These are phyloP conservation scores for Clangula hyemalis DNA, from an alignment of 2,797 vertebrate genomes.

Conservation along the genomic window DNA sequence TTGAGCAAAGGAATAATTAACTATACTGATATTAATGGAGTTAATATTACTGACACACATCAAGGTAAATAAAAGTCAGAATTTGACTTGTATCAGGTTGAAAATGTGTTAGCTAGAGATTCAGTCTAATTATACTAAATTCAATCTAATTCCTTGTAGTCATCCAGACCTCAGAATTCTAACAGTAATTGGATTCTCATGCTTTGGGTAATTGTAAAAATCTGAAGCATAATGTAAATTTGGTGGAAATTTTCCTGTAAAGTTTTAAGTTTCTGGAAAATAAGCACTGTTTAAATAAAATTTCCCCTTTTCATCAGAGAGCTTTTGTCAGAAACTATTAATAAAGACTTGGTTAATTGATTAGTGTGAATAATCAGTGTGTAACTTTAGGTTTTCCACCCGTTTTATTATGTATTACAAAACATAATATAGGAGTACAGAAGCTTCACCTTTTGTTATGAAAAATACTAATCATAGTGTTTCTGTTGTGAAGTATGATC, in stretches of 20 bases:
- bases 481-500: not conserved
- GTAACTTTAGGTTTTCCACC: not conserved
- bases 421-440: not conserved
- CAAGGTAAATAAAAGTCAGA: conserved; percentile 20
- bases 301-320: not conserved
- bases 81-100: not conserved
- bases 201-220: not conserved
- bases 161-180: not conserved
- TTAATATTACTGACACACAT: not conserved
- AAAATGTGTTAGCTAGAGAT: not conserved
- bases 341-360: not conserved
- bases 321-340: not conserved
- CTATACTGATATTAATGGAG: not conserved
- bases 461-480: not conserved
- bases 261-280: not conserved
- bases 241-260: not conserved
- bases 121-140: not conserved
- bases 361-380: not conserved
- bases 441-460: not conserved
- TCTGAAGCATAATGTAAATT: not conserved
- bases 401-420: not conserved
- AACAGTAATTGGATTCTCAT: not conserved
- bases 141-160: not conserved
- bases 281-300: not conserved
- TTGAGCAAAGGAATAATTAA: not conserved